Conservation (phyloP, 2,113 vertebrate genomes). For the Theristicus caerulescens region DNA sequence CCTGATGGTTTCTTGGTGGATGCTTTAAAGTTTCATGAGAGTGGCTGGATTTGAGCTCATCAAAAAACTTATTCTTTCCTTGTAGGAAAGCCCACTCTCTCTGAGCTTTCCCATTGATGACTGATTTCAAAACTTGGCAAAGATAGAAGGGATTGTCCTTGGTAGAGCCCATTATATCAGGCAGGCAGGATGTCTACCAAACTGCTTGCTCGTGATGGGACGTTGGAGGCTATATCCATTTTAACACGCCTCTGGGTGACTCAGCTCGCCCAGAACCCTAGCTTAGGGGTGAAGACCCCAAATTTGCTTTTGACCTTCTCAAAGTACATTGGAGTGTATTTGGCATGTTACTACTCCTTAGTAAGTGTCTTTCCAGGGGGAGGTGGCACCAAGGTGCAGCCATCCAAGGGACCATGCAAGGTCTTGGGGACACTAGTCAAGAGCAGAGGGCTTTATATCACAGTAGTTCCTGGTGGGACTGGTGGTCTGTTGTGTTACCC, state of each 20-base stretch:
- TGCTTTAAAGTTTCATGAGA: neutral
- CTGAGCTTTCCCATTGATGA: neutral
- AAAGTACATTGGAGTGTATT: neutral
- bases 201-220: neutral
- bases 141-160: neutral
- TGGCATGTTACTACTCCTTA: neutral
- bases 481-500: neutral
- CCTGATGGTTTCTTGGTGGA: neutral
- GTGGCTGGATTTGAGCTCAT: neutral
- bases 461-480: neutral
- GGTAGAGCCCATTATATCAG: neutral
- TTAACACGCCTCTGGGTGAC: neutral
- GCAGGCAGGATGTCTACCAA: neutral
- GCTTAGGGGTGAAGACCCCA: neutral
- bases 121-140: neutral
- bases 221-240: neutral
- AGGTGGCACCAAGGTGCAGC: neutral
- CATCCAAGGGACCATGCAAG: fast-evolving
- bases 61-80: neutral
- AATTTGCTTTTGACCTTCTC: neutral
- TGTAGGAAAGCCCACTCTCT: neutral
- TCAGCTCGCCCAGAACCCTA: neutral
- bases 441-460: neutral
- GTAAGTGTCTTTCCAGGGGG: neutral
- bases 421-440: neutral